These are phyloP conservation scores for Syngnathoides biaculeatus DNA, from an alignment of 2,113 vertebrate species.

Conservation along the genomic window DNA sequence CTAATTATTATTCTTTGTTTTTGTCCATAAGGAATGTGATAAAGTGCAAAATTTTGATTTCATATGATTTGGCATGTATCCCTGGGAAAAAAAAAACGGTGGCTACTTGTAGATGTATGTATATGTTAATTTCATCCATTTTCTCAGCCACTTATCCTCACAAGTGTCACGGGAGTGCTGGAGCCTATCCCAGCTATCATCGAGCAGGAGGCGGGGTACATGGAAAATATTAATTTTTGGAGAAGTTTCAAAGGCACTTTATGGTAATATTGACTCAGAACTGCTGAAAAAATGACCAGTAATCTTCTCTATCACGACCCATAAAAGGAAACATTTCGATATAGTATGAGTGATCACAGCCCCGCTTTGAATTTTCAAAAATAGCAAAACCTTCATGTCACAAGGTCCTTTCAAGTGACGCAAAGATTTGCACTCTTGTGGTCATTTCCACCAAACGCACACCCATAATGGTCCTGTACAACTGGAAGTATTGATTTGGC, in stretches of 20 bases:
- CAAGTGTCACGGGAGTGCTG: too few species aligned
- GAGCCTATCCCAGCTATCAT: too few species aligned
- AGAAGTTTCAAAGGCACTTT: not conserved
- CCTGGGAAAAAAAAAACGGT: too few species aligned
- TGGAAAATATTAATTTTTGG: not conserved
- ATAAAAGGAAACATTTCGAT: not conserved
- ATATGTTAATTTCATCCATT: too few species aligned
- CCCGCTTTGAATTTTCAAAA: constrained; percentile 1
- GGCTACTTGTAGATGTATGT: too few species aligned
- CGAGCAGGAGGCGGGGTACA: too few species aligned
- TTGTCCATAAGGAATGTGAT: too few species aligned
- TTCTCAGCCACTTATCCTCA: too few species aligned
- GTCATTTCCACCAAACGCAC: constrained; percentile 42
- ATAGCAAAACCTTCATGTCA: constrained; percentile 7
- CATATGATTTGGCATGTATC: too few species aligned
- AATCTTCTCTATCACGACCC: not conserved
- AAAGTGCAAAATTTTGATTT: too few species aligned
- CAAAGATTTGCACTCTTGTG: constrained; percentile 32
- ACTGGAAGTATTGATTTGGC: constrained; percentile 39
- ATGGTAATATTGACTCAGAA: not conserved
- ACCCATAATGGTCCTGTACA: constrained; percentile 33
- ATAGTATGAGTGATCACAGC: constrained; percentile 9
- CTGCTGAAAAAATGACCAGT: not conserved
- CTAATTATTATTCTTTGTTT: too few species aligned
- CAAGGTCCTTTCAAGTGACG: constrained; percentile 22